phyloP scores from a whole-genome alignment of 2,797 vertebrate genomes.

The Cyclura pinguis region DNA sequence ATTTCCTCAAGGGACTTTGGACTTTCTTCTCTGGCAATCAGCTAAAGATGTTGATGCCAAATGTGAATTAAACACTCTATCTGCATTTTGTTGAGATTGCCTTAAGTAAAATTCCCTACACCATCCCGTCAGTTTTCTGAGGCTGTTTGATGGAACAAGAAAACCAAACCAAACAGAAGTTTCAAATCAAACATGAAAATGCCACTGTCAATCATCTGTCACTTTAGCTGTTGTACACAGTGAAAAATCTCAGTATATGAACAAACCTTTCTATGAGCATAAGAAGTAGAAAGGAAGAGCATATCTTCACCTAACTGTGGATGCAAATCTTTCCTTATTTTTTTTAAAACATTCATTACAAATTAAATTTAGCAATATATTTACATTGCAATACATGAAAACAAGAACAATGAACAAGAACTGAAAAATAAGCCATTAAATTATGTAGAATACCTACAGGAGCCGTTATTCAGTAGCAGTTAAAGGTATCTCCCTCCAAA shows the following conservation, averaged over 20 bases:
- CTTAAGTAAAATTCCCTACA: slow-evolving; percentile 37
- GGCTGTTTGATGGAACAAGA: slow-evolving; percentile 31
- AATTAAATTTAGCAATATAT: no score
- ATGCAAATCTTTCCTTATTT: no score
- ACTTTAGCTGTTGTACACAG: slow-evolving; percentile 48
- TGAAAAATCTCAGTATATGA: slow-evolving; percentile 54
- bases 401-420: no score
- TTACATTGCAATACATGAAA: no score
- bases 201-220: slow-evolving; percentile 47
- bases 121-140: slow-evolving; percentile 15
- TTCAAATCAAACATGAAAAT: slow-evolving; percentile 50
- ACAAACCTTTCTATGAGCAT: slow-evolving; percentile 61
- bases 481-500: no score
- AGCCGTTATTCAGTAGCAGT: no score
- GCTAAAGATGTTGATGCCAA: slow-evolving; percentile 67
- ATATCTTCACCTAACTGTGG: no score
- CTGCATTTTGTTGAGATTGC: slow-evolving; percentile 61
- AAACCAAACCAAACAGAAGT: slow-evolving; percentile 48
- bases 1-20: slow-evolving; percentile 65
- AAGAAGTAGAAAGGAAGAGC: slow-evolving; percentile 53
- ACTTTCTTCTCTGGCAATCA: slow-evolving; percentile 69
- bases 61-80: slow-evolving; percentile 70
- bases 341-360: no score
- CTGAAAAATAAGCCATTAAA: no score
- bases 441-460: no score